A percentile compares a stretch with the other conserved stretches of the same genome.
phyloP scores from a whole-genome alignment of 2,113 vertebrate species.

The Oryzias celebensis region DNA sequence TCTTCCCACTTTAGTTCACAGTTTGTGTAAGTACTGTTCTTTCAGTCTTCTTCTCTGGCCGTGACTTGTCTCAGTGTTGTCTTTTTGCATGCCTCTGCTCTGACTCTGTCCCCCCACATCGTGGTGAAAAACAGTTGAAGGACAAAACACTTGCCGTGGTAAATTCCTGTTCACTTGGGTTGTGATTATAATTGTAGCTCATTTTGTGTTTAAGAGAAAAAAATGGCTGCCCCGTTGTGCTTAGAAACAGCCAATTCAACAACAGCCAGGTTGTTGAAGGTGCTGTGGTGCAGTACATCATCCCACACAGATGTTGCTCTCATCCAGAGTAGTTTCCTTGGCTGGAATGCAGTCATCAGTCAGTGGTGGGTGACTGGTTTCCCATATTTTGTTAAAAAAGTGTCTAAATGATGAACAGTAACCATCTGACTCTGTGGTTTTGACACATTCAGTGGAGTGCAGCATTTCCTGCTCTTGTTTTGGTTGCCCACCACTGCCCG shows the following conservation, averaged over 20 bases:
- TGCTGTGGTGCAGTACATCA: constrained; percentile 55
- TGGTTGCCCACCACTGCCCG: constrained; percentile 63
- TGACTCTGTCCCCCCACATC: constrained; percentile 53
- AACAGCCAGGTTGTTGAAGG: constrained; percentile 55
- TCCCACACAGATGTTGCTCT: constrained; percentile 59
- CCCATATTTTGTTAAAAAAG: not conserved
- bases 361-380: constrained; percentile 60
- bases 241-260: constrained; percentile 61
- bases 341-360: constrained; percentile 60
- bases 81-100: constrained; percentile 67
- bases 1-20: constrained; percentile 84
- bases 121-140: constrained; percentile 56
- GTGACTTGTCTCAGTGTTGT: constrained; percentile 72
- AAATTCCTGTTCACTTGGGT: constrained; percentile 52
- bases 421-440: constrained; percentile 9
- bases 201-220: constrained; percentile 31
- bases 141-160: constrained; percentile 57
- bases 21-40: constrained; percentile 84
- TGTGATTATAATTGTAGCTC: constrained; percentile 46
- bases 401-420: constrained; percentile 10
- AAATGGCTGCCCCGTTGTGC: constrained; percentile 63
- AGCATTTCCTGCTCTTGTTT: constrained; percentile 19
- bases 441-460: not conserved
- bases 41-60: constrained; percentile 73
- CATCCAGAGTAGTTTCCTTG: constrained; percentile 58